Evolutionary conservation across 2,888 invertebrate species (phyloP), one percentile per base, ranked within the genome.

Genomic region (Eumerus sabulonum): DNA sequence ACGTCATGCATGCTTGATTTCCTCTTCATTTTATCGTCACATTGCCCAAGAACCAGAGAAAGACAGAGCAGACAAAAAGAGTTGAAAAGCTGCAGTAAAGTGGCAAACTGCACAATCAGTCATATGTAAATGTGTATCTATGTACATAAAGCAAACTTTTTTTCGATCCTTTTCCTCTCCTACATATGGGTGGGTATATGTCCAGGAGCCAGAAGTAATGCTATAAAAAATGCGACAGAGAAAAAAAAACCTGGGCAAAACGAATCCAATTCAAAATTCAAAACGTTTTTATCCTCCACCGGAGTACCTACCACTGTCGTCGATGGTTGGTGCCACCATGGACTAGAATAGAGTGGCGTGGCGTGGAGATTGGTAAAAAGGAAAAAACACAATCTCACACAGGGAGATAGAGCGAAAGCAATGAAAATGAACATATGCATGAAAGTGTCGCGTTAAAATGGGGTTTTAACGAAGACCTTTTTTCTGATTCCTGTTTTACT

Each of bases 341-440:
- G 45, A 76, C 66, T 71, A 62, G 66, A 57, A 57, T 59, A 7
- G 27, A 2, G 57, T 63, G 57, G 48, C 67, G 63, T 59, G 27
- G 27, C 27, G 57, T 63, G 57, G 48, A 73, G 72, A 77, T 67
- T 73, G 53, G 27, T 73, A 62, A 74, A 73, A 73, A 50, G 63
- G 57, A 66, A 67, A 64, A 60, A 71, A 62, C 62, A 57, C 53
- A 60, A 35, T 42, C 44, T 40, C 54, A 36, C 44, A 66, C 9
- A 45, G 62, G 17, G 13, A 54, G 19, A 36, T 17, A 38, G 27
- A 36, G 67, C 13, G 50, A 36, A 9, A 51, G 79, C 74, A 74
- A 79, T 79, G 74, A 79, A 79, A 79, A 79, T 74, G 79, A 79
- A 74, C 79, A 79, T 79, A 79, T 79, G 79, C 79, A 79, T 70